Percentiles rank a stretch among this genome's conserved stretches.
phyloP scores from a whole-genome alignment of 2,113 vertebrate species.

The Leiothrix lutea region DNA sequence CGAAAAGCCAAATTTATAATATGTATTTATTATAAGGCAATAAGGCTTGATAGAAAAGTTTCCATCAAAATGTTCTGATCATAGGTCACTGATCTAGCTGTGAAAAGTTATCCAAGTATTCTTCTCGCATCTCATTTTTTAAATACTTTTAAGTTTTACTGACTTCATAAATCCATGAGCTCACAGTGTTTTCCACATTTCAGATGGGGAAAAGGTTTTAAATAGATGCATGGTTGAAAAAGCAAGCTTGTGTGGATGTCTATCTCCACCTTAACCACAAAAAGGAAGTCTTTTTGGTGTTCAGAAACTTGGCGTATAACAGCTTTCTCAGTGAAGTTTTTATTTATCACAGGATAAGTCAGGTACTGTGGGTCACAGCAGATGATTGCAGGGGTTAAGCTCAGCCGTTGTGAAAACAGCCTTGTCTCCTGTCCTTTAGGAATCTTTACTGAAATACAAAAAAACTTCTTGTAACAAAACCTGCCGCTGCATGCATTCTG shows the following conservation, averaged over 20 bases:
- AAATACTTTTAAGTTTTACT: not conserved
- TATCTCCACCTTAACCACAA: not conserved
- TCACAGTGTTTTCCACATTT: not conserved
- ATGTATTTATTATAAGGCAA: not conserved
- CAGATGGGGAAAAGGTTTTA: not conserved
- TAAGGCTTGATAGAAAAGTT: not conserved
- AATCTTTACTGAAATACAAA: not conserved
- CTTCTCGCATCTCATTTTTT: not conserved
- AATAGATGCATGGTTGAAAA: not conserved
- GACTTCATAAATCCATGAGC: not conserved
- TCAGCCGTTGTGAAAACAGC: not conserved
- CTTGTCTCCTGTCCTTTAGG: not conserved
- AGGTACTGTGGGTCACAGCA: not conserved
- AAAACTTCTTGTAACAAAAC: not conserved
- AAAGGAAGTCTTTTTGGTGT: not conserved
- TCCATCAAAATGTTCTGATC: not conserved
- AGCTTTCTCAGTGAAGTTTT: not conserved
- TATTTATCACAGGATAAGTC: not conserved
- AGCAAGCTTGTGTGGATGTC: not conserved
- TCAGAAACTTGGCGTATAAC: not conserved
- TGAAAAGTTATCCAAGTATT: not conserved
- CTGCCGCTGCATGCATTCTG: not conserved
- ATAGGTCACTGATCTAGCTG: not conserved
- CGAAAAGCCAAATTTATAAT: not conserved
- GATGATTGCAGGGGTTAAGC: not conserved